A percentile compares a stretch with the other conserved stretches of the same genome.
Evolutionary conservation across 2,888 invertebrate species (phyloP).

Genomic region (Clivina fossor): DNA sequence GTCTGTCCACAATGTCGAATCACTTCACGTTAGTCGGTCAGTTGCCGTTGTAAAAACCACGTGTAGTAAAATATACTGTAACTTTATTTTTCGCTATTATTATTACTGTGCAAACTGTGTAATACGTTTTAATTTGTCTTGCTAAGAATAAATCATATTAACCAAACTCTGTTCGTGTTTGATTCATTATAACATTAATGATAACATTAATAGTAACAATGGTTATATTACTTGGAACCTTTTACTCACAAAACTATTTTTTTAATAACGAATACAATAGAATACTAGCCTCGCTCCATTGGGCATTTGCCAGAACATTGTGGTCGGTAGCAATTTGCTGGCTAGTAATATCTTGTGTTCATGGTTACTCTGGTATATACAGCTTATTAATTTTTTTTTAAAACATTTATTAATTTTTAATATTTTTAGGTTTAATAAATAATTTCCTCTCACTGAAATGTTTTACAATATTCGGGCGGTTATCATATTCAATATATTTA

Average conservation of each 20-base stretch:
- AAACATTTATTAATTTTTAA: background rate
- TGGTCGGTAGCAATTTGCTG: slow-evolving; percentile 23
- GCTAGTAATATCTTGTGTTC: slow-evolving; percentile 32
- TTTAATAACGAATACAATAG: slow-evolving; percentile 9
- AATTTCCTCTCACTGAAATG: slow-evolving; percentile 56
- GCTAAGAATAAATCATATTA: too few relatives aligned
- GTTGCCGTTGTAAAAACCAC: too few relatives aligned
- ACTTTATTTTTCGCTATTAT: too few relatives aligned
- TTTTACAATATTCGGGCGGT: slow-evolving; percentile 57
- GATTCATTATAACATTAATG: too few relatives aligned
- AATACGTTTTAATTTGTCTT: too few relatives aligned
- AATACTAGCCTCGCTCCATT: slow-evolving; percentile 8
- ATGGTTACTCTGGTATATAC: slow-evolving; percentile 20
- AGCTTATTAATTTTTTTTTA: background rate
- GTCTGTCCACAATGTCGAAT: too few relatives aligned
- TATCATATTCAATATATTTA: slow-evolving; percentile 60
- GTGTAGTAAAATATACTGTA: too few relatives aligned
- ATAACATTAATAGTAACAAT: too few relatives aligned
- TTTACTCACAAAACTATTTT: slow-evolving; percentile 7
- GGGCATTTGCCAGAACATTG: slow-evolving; percentile 7
- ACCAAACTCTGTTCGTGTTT: too few relatives aligned
- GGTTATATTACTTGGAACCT: background rate
- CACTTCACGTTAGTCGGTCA: too few relatives aligned
- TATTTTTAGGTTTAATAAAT: slow-evolving; percentile 54
- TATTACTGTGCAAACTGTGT: too few relatives aligned